Evolutionary conservation across 2,888 invertebrate genomes (phyloP).

Genomic region (Blomia tropicalis): DNA sequence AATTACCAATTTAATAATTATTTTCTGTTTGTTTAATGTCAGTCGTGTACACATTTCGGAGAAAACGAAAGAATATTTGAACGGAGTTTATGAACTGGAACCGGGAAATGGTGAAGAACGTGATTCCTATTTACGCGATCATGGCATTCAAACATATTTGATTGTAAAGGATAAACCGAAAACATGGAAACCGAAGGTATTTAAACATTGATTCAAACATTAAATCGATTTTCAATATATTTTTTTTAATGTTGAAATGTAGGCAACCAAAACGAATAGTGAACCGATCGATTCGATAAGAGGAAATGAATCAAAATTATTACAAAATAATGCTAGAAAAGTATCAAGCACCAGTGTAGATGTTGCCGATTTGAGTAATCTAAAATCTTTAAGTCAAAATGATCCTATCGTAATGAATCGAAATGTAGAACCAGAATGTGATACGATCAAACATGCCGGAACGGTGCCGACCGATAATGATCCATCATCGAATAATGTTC

Average conservation of each 20-base stretch:
- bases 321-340: neutral
- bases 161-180: conserved; percentile 65
- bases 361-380: neutral
- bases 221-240: neutral
- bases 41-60: conserved; percentile 91
- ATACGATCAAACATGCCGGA: neutral
- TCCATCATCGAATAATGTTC: neutral
- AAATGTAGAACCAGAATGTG: neutral
- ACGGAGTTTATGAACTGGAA: conserved; percentile 80
- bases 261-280: conserved; percentile 5
- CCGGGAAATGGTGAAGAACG: conserved; percentile 70
- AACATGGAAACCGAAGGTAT: conserved; percentile 31
- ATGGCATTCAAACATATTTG: conserved; percentile 70
- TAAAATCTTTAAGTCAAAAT: neutral
- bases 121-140: conserved; percentile 61
- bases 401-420: neutral
- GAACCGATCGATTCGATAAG: too few relatives aligned
- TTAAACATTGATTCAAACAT: too few relatives aligned
- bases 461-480: neutral
- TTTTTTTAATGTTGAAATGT: neutral
- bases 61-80: conserved; percentile 65
- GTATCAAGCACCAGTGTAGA: neutral
- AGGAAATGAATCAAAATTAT: neutral
- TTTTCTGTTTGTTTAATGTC: neutral
- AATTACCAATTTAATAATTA: too few relatives aligned